Percentiles rank a stretch among this genome's conserved stretches.
Evolutionary conservation across 2,113 vertebrate genomes (phyloP).

Genomic region (Phocoena sinus): DNA sequence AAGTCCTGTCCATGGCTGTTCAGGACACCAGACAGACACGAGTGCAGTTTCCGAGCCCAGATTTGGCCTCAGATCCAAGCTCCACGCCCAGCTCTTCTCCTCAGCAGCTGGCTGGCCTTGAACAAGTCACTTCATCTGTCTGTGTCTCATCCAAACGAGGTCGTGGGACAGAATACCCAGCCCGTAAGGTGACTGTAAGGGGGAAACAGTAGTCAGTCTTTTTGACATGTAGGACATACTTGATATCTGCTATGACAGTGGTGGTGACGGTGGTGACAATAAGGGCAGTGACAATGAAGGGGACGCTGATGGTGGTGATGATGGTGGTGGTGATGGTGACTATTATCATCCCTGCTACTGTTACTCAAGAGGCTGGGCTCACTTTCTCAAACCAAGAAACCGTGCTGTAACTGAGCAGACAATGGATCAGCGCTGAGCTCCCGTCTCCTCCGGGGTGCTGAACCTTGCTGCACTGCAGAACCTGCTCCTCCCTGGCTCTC

Average conservation of each 20-base stretch:
- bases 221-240: no score
- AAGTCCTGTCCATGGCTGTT: not conserved
- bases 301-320: not conserved
- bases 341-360: not conserved
- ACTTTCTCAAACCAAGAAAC: not conserved
- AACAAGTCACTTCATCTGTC: not conserved
- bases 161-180: not conserved
- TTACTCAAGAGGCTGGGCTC: not conserved
- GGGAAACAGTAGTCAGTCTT: not conserved
- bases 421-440: no score
- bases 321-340: not conserved
- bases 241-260: not conserved
- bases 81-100: not conserved
- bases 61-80: not conserved
- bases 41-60: not conserved
- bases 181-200: not conserved
- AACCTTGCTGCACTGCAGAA: no score
- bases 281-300: no score
- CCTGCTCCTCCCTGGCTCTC: no score
- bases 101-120: not conserved
- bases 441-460: not conserved
- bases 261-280: fast-evolving
- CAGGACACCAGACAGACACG: no score
- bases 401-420: not conserved
- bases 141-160: not conserved